Conservation (phyloP, 1,140 invertebrate genomes). For the honey bee (Apis mellifera) region DNA sequence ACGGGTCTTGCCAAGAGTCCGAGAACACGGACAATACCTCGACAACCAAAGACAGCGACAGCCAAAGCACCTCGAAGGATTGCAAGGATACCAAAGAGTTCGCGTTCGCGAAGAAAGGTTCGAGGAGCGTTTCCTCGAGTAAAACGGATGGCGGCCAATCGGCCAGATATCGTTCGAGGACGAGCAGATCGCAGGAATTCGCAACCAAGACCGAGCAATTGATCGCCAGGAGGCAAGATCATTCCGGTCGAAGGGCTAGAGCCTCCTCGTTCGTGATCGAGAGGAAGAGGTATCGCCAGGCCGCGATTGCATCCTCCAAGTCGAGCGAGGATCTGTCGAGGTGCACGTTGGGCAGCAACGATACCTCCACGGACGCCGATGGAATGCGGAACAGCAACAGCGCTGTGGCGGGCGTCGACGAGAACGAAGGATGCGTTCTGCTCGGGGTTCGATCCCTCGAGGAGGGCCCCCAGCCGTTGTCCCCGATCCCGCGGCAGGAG, state of each 20-base stretch:
- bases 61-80: constrained; percentile 5
- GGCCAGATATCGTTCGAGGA: constrained; percentile 51
- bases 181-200: constrained; percentile 51
- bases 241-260: constrained; percentile 45
- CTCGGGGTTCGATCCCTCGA: constrained; percentile 72
- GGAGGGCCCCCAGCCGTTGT: constrained; percentile 59
- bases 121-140: constrained; percentile 12
- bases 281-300: constrained; percentile 48
- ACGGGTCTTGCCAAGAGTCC: constrained; percentile 2
- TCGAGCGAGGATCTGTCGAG: constrained; percentile 55
- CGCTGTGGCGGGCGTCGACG: constrained; percentile 67
- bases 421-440: constrained; percentile 71
- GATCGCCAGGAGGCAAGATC: constrained; percentile 56
- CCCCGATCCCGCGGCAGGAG: constrained; percentile 64
- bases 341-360: constrained; percentile 33
- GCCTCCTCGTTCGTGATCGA: constrained; percentile 65
- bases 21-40: neutral
- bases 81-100: constrained; percentile 22
- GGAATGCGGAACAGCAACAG: constrained; percentile 67
- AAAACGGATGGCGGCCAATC: constrained; percentile 34
- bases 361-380: constrained; percentile 55
- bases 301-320: constrained; percentile 46
- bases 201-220: constrained; percentile 59
- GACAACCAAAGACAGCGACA: constrained; percentile 27
- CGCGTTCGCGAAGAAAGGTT: constrained; percentile 18